Conservation (phyloP, 2,888 invertebrate species). For the Archips xylosteana region DNA sequence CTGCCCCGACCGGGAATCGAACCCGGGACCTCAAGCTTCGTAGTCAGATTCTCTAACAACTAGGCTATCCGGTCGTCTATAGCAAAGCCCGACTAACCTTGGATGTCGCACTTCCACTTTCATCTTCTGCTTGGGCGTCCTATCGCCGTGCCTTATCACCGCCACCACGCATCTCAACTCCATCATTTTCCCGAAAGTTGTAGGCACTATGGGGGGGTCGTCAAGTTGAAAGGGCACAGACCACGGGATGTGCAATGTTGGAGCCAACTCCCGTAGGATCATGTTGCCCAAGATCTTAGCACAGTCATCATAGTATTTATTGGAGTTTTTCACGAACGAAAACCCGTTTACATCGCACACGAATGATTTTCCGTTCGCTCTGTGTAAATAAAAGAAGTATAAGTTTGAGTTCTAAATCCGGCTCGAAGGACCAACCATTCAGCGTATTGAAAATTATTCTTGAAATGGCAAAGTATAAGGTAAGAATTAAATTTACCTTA, state of each 20-base stretch:
- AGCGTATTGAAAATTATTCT: background rate
- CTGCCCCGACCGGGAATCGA: too few species aligned
- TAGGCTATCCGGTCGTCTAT: too few species aligned
- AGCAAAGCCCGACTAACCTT: conserved; percentile 85
- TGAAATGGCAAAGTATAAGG: background rate
- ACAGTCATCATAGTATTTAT: conserved; percentile 99
- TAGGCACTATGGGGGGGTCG: conserved; percentile 99
- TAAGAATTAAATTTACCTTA: conserved; percentile 84
- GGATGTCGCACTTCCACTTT: conserved; percentile 99
- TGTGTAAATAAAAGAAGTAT: conserved; percentile 64
- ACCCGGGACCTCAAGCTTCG: too few species aligned
- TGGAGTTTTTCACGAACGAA: conserved; percentile 99
- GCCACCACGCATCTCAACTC: conserved; percentile 97
- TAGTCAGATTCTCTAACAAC: too few species aligned
- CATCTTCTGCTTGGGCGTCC: conserved; percentile 99
- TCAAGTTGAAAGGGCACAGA: conserved; percentile 98
- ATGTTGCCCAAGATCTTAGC: conserved; percentile 99
- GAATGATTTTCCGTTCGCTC: conserved; percentile 99
- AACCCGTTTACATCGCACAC: conserved; percentile 99
- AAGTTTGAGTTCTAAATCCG: background rate
- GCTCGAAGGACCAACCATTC: conserved; percentile 9
- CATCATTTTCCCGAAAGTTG: conserved; percentile 99
- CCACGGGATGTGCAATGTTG: conserved; percentile 98
- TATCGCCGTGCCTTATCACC: conserved; percentile 98
- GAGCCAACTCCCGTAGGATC: conserved; percentile 97